Evolutionary conservation across 2,888 invertebrate genomes (phyloP), one percentile per base, ranked within the genome.

Genomic region (Aquatica leii): DNA sequence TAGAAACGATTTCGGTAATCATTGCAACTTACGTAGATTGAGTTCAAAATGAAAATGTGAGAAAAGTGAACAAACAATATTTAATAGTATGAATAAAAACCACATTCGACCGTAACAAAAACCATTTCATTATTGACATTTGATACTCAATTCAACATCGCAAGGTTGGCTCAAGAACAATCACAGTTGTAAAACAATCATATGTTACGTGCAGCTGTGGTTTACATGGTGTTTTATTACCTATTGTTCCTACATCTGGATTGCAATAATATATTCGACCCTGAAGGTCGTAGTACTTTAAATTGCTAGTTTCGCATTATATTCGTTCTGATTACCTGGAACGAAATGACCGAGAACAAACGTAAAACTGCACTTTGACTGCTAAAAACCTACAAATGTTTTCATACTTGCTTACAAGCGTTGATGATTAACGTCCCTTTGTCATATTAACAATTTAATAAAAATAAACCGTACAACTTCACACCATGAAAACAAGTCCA

Each of bases 101-200:
- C 14, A 31, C 50, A 24, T 50, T 9, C 17, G 21, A 31, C 24
- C 14, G 24, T 24, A 50, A 50, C 31, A 21, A 31, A 21, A 50
- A 14, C 34, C 31, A 15, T 50, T 50, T 50, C 21, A 50, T 50
- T 21, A 50, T n/a, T 50, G 50, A 50, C 31, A 50, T 50, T 31
- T 50, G 50, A 50, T 14, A 50, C 24, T 24, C 21, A 50, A 34
- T 34, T 55, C 55, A 55, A 41, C 41, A 18, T 55, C 41, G 24
- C 55, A 43, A 55, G 18, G 55, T 55, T 55, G 40, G 20, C 40
- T 55, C 55, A 55, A 55, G 55, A 55, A 55, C 55, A 55, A 55
- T 21, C 24, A 41, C n/a, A 24, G 55, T 43, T 21, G 20, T 55
- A 55, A 41, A 41, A 55, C 41, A 55, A 41, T 34, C 52, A 34